Percentiles rank a stretch among this genome's conserved stretches.
These are phyloP conservation scores for Capreolus pygargus DNA, from an alignment of 2,113 vertebrate species.

Conservation along the genomic window DNA sequence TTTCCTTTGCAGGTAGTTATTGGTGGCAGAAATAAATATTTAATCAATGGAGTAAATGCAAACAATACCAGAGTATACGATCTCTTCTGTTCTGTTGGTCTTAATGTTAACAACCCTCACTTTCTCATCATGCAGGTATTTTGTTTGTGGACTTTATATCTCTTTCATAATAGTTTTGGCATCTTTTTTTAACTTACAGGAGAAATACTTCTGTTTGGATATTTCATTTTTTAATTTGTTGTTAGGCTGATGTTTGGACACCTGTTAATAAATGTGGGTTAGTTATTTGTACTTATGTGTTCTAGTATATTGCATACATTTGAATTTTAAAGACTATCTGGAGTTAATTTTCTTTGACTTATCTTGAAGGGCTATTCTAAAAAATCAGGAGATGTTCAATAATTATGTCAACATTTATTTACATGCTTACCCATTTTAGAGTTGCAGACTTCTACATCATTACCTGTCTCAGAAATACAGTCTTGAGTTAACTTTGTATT, in stretches of 20 bases:
- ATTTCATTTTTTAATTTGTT: not conserved
- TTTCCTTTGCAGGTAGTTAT: slow-evolving; percentile 83
- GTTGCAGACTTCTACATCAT: not conserved
- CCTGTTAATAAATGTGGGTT: slow-evolving; percentile 8
- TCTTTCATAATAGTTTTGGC: not conserved
- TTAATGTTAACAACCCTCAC: slow-evolving; percentile 98
- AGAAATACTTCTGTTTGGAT: not conserved
- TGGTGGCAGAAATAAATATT: slow-evolving; percentile 95
- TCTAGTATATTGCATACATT: not conserved
- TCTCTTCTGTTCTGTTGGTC: slow-evolving; percentile 94
- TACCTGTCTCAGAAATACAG: not conserved
- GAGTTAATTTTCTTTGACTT: slow-evolving; percentile 10
- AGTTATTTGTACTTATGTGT: not conserved
- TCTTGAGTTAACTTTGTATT: slow-evolving; percentile 5
- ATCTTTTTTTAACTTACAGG: not conserved
- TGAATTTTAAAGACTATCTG: slow-evolving; percentile 17
- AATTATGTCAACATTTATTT: not conserved
- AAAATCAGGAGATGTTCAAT: not conserved
- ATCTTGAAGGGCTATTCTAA: not conserved
- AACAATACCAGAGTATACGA: slow-evolving; percentile 92
- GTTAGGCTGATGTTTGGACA: not conserved
- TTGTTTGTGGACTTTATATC: not conserved
- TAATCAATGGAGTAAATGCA: slow-evolving; percentile 94
- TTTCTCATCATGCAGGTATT: slow-evolving; percentile 99
- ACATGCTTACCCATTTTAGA: not conserved